phyloP scores from a whole-genome alignment of 2,888 invertebrate species.

The Myathropa florea region DNA sequence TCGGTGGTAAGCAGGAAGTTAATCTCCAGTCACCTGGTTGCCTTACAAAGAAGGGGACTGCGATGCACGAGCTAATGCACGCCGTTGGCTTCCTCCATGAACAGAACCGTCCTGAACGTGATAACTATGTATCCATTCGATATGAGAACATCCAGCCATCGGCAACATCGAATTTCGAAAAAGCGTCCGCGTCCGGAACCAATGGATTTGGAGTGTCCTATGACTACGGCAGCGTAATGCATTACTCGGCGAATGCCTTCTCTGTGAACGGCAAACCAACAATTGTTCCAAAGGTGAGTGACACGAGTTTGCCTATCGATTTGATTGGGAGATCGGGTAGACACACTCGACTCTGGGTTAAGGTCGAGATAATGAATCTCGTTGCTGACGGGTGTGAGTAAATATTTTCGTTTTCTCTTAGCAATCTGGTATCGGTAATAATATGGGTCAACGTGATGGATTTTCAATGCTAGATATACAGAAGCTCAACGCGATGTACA shows the following conservation, averaged over 20 bases:
- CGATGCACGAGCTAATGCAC: constrained; percentile 90
- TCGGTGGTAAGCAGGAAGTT: constrained; percentile 84
- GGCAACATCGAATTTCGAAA: constrained; percentile 87
- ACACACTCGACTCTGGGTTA: constrained; percentile 14
- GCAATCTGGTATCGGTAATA: constrained; percentile 77
- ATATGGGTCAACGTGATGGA: constrained; percentile 88
- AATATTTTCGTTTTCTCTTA: constrained; percentile 29
- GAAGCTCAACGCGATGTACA: constrained; percentile 89
- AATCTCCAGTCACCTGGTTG: constrained; percentile 90
- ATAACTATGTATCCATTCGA: constrained; percentile 85
- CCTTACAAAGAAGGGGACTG: constrained; percentile 85
- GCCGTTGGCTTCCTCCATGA: constrained; percentile 91
- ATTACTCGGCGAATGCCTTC: constrained; percentile 90
- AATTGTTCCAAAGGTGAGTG: constrained; percentile 85
- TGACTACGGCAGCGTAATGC: constrained; percentile 92
- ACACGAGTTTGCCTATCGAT: not conserved
- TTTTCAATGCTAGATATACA: constrained; percentile 87
- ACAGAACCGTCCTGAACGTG: constrained; percentile 89
- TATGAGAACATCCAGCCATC: constrained; percentile 87
- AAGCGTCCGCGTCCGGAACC: constrained; percentile 82
- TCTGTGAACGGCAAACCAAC: constrained; percentile 87
- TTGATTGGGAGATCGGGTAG: not conserved
- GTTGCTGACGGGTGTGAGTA: not conserved
- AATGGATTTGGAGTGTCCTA: constrained; percentile 87
- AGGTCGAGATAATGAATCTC: constrained; percentile 10